These are phyloP conservation scores for Anniella stebbinsi DNA, from an alignment of 2,797 vertebrate species.

Conservation along the genomic window DNA sequence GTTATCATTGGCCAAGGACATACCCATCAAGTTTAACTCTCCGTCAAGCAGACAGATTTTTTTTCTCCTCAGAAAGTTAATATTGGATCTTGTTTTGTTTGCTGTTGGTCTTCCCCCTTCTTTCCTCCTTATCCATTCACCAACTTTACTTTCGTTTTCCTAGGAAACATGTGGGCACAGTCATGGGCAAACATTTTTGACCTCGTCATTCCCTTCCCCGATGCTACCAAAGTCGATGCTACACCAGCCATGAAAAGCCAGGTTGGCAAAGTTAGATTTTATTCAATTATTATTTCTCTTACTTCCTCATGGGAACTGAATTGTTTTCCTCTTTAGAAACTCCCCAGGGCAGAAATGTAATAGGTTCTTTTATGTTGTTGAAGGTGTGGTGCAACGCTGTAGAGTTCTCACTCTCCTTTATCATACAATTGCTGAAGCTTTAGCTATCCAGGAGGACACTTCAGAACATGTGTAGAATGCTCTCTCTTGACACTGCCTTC, in stretches of 20 bases:
- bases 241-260: conserved; percentile 92
- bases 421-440: neutral
- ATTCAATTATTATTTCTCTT: neutral
- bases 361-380: neutral
- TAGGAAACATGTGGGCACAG: conserved; percentile 99
- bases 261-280: conserved; percentile 75
- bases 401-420: neutral
- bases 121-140: neutral
- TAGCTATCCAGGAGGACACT: neutral
- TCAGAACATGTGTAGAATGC: neutral
- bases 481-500: neutral
- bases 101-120: neutral
- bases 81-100: neutral
- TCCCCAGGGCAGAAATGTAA: neutral
- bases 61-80: neutral
- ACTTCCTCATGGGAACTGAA: neutral
- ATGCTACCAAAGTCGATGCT: conserved; percentile 90
- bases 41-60: neutral
- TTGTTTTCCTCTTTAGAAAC: neutral
- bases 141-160: neutral
- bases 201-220: conserved; percentile 88
- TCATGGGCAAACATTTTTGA: conserved; percentile 96
- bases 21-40: neutral
- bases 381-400: neutral
- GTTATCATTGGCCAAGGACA: neutral